These are phyloP conservation scores for Orius insidiosus DNA, from an alignment of 1,140 invertebrate genomes.

Conservation along the genomic window DNA sequence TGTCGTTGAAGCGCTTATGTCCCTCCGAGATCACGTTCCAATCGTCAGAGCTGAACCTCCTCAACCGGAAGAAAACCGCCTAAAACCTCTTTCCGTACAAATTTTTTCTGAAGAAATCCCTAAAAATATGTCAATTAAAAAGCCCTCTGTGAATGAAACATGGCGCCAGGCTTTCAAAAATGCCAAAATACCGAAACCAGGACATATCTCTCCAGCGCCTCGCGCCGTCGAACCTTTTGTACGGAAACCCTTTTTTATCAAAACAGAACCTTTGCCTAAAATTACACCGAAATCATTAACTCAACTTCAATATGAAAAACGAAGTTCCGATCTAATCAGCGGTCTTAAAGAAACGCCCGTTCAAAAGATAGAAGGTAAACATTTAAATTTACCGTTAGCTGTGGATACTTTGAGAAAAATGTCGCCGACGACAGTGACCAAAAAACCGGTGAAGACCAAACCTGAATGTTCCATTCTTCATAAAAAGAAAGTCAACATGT, in stretches of 20 bases:
- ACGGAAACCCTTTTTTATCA: slow-evolving; percentile 14
- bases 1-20: no score
- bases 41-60: no score
- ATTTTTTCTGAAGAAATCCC: no score
- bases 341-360: slow-evolving; percentile 3
- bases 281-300: slow-evolving; percentile 11
- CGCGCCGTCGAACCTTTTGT: slow-evolving; percentile 14
- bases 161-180: slow-evolving; percentile 22
- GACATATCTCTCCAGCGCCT: slow-evolving; percentile 14
- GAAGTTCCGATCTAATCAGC: slow-evolving; percentile 12
- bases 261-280: slow-evolving; percentile 3
- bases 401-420: slow-evolving; percentile 20
- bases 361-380: slow-evolving; percentile 18
- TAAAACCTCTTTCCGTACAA: no score
- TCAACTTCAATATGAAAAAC: slow-evolving; percentile 14
- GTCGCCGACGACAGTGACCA: slow-evolving; percentile 14
- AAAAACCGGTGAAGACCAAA: slow-evolving; percentile 8
- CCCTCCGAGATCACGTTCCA: no score
- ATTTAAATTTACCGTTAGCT: slow-evolving; percentile 18
- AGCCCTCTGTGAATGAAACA: slow-evolving; percentile 17
- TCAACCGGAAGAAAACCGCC: no score
- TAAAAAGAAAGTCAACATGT: slow-evolving; percentile 51
- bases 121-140: not conserved
- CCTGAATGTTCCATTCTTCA: not conserved
- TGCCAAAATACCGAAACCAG: slow-evolving; percentile 21